A percentile compares a stretch with the other conserved stretches of the same genome.
Evolutionary conservation across 2,797 vertebrate genomes (phyloP).

Genomic region (Valencia hispanica): DNA sequence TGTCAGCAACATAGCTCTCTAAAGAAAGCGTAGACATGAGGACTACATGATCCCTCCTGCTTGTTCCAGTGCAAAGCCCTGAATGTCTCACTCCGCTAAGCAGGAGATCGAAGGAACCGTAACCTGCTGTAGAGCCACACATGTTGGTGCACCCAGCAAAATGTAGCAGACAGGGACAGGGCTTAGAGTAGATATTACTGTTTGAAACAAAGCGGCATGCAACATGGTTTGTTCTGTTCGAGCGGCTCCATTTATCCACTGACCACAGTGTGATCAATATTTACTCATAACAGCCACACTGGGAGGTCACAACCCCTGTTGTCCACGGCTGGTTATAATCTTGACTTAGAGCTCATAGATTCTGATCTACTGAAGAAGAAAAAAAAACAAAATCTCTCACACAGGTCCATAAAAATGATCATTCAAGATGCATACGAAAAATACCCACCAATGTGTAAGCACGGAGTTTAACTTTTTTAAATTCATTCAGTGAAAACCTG

Average conservation of each 20-base stretch:
- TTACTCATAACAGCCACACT: conserved; percentile 72
- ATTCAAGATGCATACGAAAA: conserved; percentile 20
- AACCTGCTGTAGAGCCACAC: conserved; percentile 52
- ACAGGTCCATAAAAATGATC: conserved; percentile 31
- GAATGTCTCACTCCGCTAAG: conserved; percentile 51
- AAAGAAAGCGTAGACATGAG: conserved; percentile 21
- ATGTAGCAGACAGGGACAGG: conserved; percentile 52
- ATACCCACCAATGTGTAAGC: background rate
- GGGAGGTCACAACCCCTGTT: conserved; percentile 74
- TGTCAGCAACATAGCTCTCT: conserved; percentile 29
- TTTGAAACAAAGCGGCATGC: conserved; percentile 49
- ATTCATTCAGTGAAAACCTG: conserved; percentile 17
- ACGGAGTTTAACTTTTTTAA: conserved; percentile 7
- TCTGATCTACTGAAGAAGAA: conserved; percentile 36
- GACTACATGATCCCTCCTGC: conserved; percentile 47
- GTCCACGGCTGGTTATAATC: conserved; percentile 67
- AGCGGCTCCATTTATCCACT: conserved; percentile 68
- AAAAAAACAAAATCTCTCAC: conserved; percentile 8
- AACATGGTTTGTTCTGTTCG: conserved; percentile 65
- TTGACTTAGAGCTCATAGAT: conserved; percentile 62
- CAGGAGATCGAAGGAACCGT: conserved; percentile 65
- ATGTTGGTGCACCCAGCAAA: conserved; percentile 61
- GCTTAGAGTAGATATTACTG: conserved; percentile 68
- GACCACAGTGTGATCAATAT: conserved; percentile 75
- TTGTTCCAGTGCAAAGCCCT: conserved; percentile 24